phyloP scores from a whole-genome alignment of 2,888 invertebrate genomes.

The Standfussiana lucernea region DNA sequence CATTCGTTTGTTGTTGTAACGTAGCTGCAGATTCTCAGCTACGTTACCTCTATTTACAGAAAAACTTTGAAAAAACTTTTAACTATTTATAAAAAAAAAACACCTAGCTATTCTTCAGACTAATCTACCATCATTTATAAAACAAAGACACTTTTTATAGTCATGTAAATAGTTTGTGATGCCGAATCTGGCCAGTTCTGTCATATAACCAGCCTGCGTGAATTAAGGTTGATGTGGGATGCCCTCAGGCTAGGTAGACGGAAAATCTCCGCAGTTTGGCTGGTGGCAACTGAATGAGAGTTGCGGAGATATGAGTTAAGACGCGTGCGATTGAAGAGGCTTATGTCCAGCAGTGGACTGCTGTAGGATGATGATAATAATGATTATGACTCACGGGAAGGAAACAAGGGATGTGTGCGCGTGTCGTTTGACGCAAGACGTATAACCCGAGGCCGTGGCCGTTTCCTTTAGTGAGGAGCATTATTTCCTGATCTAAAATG shows the following conservation, averaged over 20 bases:
- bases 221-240: too few relatives aligned
- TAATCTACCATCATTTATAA: too few relatives aligned
- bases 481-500: constrained; percentile 10
- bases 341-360: not conserved
- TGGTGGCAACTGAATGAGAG: not conserved
- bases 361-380: not conserved
- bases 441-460: not conserved
- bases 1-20: too few relatives aligned
- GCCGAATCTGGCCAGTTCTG: too few relatives aligned
- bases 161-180: too few relatives aligned
- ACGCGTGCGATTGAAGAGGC: not conserved
- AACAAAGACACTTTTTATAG: too few relatives aligned
- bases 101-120: too few relatives aligned
- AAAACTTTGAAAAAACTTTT: too few relatives aligned
- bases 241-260: not conserved
- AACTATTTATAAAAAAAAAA: too few relatives aligned
- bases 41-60: too few relatives aligned
- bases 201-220: too few relatives aligned
- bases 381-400: not conserved
- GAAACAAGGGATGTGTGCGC: not conserved
- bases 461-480: not conserved
- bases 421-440: not conserved
- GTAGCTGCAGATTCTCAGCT: too few relatives aligned
- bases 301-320: fast-evolving
- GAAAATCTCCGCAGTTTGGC: not conserved